Conservation (phyloP, 2,797 vertebrate genomes). For the Cossypha heuglini region DNA sequence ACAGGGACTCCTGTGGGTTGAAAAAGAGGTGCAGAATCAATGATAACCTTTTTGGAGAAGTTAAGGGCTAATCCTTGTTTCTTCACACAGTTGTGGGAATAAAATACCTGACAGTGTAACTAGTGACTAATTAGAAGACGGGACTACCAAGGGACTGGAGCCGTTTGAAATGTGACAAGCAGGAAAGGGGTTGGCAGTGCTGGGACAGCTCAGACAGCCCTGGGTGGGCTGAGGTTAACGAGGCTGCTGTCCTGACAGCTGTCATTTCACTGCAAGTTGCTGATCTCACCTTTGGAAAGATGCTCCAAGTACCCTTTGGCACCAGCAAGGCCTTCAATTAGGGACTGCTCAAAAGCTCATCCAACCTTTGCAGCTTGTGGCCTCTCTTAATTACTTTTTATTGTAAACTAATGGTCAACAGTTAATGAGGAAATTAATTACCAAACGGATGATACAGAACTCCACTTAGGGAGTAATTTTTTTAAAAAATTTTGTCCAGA, state of each 20-base stretch:
- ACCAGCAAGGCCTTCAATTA: neutral
- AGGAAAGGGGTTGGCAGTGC: neutral
- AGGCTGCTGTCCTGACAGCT: neutral
- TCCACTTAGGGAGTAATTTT: neutral
- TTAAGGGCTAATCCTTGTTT: neutral
- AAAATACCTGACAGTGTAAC: neutral
- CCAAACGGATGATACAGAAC: neutral
- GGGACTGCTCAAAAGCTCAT: neutral
- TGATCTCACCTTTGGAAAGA: neutral
- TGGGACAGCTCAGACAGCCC: neutral
- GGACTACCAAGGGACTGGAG: neutral
- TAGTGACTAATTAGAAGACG: neutral
- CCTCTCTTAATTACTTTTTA: constrained; percentile 9
- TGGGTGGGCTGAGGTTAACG: neutral
- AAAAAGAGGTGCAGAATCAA: neutral
- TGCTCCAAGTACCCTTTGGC: neutral
- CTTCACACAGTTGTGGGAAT: neutral
- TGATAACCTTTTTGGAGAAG: neutral
- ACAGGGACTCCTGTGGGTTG: neutral
- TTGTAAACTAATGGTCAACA: constrained; percentile 1
- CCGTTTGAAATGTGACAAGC: neutral
- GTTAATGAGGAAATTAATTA: constrained; percentile 54
- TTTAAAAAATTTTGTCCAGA: neutral
- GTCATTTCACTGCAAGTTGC: neutral
- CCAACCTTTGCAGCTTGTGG: neutral